These are phyloP conservation scores for Rotaria magnacalcarata DNA, from an alignment of 2,888 invertebrate genomes.

Conservation along the genomic window DNA sequence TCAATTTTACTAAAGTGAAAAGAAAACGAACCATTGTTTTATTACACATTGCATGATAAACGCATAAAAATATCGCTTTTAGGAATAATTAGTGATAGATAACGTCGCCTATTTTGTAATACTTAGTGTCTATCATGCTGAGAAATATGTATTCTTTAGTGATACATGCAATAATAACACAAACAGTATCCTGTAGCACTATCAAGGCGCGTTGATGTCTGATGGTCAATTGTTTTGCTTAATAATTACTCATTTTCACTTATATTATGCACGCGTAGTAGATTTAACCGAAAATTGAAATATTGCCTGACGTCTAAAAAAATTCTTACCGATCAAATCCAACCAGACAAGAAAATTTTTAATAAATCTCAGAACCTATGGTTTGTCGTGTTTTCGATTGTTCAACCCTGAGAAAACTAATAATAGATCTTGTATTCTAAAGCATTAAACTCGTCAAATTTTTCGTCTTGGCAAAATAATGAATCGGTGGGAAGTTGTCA, in stretches of 20 bases:
- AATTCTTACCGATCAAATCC: no score
- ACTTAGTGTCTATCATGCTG: neutral
- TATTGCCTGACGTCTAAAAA: neutral
- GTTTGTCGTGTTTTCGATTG: no score
- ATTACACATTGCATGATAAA: no score
- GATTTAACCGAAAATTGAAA: neutral
- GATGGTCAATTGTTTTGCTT: neutral
- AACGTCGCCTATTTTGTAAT: neutral
- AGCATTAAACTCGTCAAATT: no score
- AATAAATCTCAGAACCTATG: no score
- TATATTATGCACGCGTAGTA: neutral
- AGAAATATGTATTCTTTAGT: neutral
- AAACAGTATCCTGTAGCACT: neutral
- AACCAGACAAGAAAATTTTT: no score
- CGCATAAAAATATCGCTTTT: neutral
- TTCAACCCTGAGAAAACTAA: no score
- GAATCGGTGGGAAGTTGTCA: no score
- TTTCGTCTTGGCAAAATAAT: no score
- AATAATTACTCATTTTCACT: neutral
- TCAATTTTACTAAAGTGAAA: no score
- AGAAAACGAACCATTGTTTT: no score
- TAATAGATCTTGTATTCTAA: no score
- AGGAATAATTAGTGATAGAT: neutral
- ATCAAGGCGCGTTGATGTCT: neutral
- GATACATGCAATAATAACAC: neutral